Evolutionary conservation across 2,113 vertebrate genomes (phyloP), one percentile per base, ranked within the genome.

Genomic region (Anas platyrhynchos): DNA sequence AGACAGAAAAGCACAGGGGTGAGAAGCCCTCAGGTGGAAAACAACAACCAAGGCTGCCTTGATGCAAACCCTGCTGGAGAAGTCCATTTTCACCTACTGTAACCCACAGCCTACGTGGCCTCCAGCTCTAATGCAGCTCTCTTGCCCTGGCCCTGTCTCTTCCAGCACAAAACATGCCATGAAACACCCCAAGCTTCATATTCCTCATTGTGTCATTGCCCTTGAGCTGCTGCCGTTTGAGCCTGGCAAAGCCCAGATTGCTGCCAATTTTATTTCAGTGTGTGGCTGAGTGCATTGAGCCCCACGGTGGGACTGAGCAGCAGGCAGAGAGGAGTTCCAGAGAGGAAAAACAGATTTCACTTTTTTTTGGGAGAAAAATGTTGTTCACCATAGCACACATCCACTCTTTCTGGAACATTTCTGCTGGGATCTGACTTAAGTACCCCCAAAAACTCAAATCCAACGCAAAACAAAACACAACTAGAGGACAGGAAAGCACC

Each of bases 81-180:
- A 13, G 50, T 3, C 1, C 2, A 8, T 32, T 46, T 62, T 26
- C 52, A 11, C 65, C 69, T 6, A 3, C 59, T 13, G 44, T 26
- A 11, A 9, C 38, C 87, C 31, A 3, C 44, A 32, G 82, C 65
- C 44, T 20, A 0, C 0, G 5, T 1, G 48, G 62, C 15, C 68
- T 34, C 58, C 0, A 3, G 6, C 29, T 14, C 0, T 1, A 63
- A 41, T 2, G 23, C 50, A 2, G 26, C 1, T 12, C 1, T 12
- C 68, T 32, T 3, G 11, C 36, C 3, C 23, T 15, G 31, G 31
- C 16, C 34, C 43, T 22, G 11, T 13, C 34, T 41, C 80, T 41
- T 48, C 34, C 44, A 8, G 81, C 66, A 38, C 52, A 56, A 43
- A 72, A 65, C 48, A 50, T 50, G 22, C 48, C 48, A 6, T 50